These are phyloP conservation scores for Macrophya alboannulata DNA, from an alignment of 2,888 invertebrate genomes.

Conservation along the genomic window DNA sequence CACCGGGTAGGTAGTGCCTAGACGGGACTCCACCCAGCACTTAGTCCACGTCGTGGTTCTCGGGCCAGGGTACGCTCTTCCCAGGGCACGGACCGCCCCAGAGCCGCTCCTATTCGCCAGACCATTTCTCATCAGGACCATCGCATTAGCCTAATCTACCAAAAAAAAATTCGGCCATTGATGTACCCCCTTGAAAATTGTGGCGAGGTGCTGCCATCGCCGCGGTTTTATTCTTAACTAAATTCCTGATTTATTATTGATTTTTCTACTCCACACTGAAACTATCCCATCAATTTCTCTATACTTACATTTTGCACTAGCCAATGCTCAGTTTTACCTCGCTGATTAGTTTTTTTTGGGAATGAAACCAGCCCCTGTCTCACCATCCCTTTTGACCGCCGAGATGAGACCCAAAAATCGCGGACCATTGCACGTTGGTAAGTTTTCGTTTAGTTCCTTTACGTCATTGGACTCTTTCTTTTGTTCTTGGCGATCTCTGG, in stretches of 20 bases:
- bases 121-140: slow-evolving; percentile 79
- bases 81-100: slow-evolving; percentile 82
- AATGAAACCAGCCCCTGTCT: background rate
- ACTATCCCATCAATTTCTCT: background rate
- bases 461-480: too few relatives aligned
- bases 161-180: slow-evolving; percentile 78
- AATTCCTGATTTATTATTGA: slow-evolving; percentile 72
- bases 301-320: background rate
- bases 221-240: slow-evolving; percentile 71
- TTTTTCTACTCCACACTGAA: slow-evolving; percentile 65
- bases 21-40: slow-evolving; percentile 80
- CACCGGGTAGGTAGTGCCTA: slow-evolving; percentile 79
- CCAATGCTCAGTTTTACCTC: background rate
- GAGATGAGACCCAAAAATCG: background rate
- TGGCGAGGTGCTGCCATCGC: slow-evolving; percentile 78
- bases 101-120: slow-evolving; percentile 81
- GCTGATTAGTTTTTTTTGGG: background rate
- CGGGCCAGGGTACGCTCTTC: slow-evolving; percentile 82
- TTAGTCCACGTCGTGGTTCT: slow-evolving; percentile 83
- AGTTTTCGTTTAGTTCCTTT: too few relatives aligned
- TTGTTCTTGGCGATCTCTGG: too few relatives aligned
- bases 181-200: slow-evolving; percentile 73
- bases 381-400: background rate
- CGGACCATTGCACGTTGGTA: too few relatives aligned
- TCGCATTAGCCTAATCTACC: slow-evolving; percentile 81